Conservation (phyloP, 2,888 invertebrate genomes). For the Andricus quercusramuli region DNA sequence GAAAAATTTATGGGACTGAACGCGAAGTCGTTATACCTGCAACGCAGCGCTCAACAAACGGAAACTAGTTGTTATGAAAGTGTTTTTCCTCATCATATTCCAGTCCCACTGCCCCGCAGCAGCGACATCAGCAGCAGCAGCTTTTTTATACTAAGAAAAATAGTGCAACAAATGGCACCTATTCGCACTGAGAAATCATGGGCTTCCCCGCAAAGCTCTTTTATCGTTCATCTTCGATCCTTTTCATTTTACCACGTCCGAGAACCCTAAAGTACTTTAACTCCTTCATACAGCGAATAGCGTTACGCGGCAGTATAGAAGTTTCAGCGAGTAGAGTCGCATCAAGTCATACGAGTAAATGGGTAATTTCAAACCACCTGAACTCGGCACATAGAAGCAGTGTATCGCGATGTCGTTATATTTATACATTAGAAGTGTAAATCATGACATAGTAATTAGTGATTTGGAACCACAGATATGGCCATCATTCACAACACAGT, state of each 20-base stretch:
- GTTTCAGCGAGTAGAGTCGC: constrained; percentile 73
- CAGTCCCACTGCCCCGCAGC: constrained; percentile 75
- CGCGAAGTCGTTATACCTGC: constrained; percentile 77
- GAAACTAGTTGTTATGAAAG: constrained; percentile 77
- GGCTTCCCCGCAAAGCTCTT: constrained; percentile 46
- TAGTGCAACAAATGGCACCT: constrained; percentile 46
- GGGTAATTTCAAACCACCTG: constrained; percentile 51
- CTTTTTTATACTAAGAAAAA: constrained; percentile 72
- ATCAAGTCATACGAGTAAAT: constrained; percentile 53
- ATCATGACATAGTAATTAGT: constrained; percentile 74
- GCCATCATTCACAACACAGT: constrained; percentile 52
- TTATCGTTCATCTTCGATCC: constrained; percentile 48
- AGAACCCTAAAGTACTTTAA: not conserved
- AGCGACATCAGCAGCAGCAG: constrained; percentile 67
- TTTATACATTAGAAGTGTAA: constrained; percentile 76
- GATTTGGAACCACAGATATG: constrained; percentile 59
- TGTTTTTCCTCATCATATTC: constrained; percentile 66
- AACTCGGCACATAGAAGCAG: constrained; percentile 53
- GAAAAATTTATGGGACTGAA: constrained; percentile 98
- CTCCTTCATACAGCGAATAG: constrained; percentile 71
- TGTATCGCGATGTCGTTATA: constrained; percentile 72
- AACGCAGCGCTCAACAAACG: constrained; percentile 81
- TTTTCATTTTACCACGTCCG: constrained; percentile 1
- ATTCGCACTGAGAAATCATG: constrained; percentile 49
- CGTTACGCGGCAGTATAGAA: constrained; percentile 75